Evolutionary conservation across 1,140 invertebrate genomes (phyloP).

Genomic region (Ganaspis sp.): DNA sequence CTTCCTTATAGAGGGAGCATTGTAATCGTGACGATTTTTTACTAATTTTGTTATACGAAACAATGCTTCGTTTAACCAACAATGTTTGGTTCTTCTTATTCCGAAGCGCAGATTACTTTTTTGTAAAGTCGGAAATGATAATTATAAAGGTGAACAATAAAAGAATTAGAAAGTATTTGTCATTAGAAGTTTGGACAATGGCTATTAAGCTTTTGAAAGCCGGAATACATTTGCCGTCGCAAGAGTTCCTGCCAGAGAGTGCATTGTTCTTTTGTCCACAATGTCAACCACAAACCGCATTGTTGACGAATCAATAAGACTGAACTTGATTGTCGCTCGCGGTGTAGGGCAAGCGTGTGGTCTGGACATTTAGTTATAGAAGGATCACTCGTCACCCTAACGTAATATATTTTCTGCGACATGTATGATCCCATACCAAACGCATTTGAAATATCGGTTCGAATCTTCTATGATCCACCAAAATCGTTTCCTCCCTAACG

Average conservation of each 20-base stretch:
- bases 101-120: too few relatives aligned
- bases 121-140: too few relatives aligned
- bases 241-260: constrained; percentile 50
- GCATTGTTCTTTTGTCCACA: constrained; percentile 66
- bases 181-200: constrained; percentile 50
- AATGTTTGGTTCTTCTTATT: too few relatives aligned
- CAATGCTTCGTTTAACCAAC: too few relatives aligned
- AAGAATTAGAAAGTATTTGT: too few relatives aligned
- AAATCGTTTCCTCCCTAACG: not conserved
- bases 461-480: constrained; percentile 46
- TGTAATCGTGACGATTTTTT: too few relatives aligned
- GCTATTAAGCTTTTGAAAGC: constrained; percentile 46
- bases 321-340: constrained; percentile 65
- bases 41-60: too few relatives aligned
- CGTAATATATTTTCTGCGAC: constrained; percentile 68
- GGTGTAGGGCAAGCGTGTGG: constrained; percentile 61
- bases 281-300: constrained; percentile 62
- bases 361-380: constrained; percentile 68
- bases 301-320: constrained; percentile 71
- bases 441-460: constrained; percentile 62
- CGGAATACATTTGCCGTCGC: constrained; percentile 54
- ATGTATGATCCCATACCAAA: constrained; percentile 52
- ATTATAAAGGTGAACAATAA: too few relatives aligned
- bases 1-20: too few relatives aligned
- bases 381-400: constrained; percentile 60